phyloP scores from a whole-genome alignment of 2,888 invertebrate genomes.

The Idaea dimidiata region DNA sequence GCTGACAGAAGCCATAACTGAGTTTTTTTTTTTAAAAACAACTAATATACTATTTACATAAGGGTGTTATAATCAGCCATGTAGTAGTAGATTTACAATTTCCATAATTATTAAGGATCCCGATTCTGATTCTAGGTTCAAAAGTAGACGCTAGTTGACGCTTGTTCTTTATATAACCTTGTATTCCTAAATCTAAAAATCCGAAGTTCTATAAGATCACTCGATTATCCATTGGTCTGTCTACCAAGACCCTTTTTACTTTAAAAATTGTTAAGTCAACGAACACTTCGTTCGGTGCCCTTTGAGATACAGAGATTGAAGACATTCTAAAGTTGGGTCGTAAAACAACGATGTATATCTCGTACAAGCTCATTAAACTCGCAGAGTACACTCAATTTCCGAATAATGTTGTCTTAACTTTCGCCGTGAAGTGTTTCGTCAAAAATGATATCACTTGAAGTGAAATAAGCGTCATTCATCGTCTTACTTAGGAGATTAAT shows the following conservation, averaged over 20 bases:
- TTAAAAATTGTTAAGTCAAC: not conserved
- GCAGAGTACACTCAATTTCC: constrained; percentile 16
- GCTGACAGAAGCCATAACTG: no score
- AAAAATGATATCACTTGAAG: not conserved
- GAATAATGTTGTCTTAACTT: constrained; percentile 12
- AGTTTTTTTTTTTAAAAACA: no score
- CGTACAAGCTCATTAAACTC: constrained; percentile 39
- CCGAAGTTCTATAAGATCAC: no score
- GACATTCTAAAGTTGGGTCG: constrained; percentile 38
- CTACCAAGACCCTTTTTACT: not conserved
- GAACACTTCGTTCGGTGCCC: not conserved
- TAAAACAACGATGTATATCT: constrained; percentile 44
- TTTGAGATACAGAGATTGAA: not conserved
- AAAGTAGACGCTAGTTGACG: no score
- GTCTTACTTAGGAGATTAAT: not conserved
- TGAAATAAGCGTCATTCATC: not conserved
- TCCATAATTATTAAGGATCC: no score
- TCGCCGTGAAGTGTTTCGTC: not conserved
- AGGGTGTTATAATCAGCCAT: no score
- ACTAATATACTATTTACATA: no score
- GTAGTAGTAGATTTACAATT: no score
- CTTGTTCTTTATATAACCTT: no score
- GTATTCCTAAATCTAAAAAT: no score
- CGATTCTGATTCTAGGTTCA: no score
- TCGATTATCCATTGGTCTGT: no score